These are phyloP conservation scores for Falcunculus frontatus DNA, from an alignment of 2,113 vertebrate species.

Conservation along the genomic window DNA sequence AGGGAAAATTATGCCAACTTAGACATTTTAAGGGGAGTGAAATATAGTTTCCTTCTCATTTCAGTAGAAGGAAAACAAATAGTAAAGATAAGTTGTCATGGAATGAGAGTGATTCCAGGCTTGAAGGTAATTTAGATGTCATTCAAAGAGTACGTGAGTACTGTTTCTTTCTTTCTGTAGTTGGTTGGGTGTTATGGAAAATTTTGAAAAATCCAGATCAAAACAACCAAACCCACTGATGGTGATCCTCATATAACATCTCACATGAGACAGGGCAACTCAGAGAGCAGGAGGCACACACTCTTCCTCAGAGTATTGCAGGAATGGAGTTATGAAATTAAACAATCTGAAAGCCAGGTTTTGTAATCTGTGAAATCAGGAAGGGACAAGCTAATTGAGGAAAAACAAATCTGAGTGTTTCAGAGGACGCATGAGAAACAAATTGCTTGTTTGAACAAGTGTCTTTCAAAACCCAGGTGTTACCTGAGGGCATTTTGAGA, in stretches of 20 bases:
- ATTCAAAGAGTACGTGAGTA: background rate
- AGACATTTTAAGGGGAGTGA: background rate
- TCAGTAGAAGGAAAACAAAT: background rate
- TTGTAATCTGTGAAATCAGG: background rate
- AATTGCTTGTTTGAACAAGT: background rate
- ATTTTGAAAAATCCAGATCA: background rate
- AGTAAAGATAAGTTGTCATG: background rate
- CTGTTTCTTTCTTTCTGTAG: background rate
- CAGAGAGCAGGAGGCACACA: background rate
- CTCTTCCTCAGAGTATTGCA: background rate
- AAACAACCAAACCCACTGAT: background rate
- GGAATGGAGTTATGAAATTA: background rate
- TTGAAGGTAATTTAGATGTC: background rate
- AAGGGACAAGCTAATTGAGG: background rate
- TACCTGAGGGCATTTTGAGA: background rate
- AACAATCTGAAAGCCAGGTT: background rate
- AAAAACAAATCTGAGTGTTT: background rate
- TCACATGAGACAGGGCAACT: background rate
- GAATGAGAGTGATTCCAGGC: background rate
- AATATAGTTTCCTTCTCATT: background rate
- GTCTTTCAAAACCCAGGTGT: background rate
- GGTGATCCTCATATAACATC: background rate
- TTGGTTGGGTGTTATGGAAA: background rate
- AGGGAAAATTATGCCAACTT: background rate
- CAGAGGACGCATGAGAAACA: background rate